Evolutionary conservation across 2,888 invertebrate genomes (phyloP), one percentile per base, ranked within the genome.

Genomic region (Melieria crassipennis): DNA sequence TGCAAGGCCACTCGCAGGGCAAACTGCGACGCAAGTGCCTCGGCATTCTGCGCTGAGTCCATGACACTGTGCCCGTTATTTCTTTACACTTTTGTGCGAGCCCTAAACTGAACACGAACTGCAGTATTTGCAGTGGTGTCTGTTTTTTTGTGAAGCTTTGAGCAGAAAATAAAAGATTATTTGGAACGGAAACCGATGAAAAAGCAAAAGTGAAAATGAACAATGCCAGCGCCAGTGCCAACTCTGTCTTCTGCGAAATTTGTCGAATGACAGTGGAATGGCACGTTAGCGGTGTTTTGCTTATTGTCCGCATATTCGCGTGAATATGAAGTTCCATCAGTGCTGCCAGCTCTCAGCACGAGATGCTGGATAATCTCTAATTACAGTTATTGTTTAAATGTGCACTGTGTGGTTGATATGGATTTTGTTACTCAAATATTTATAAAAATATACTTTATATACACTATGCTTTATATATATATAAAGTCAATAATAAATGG

Each of bases 1-100:
- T 93, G 92, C 73, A 94, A 88, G 4, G 94, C 94, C 71, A 94
- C 89, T 86, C 92, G 91, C 72, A 93, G 87, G 4, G 92, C 92
- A 84, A 90, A 75, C 70, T 81, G 79, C 7, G 81, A 79, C 73
- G 74, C 70, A 42, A 63, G 63, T 9, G 43, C 45, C 46, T 47
- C 63, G 56, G 61, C 56, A 55, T 43, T 62, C 9, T 62, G 69
- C n/a, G 42, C 62, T 6, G 69, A 62, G n/a, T 69, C 69, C 69
- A 69, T 69, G 61, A 47, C 30, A 1, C 11, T 1, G 16, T 16
- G 16, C 16, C 16, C 16, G 16, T 16, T 16, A 16, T 16, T 16
- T 16, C 16, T 16, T 16, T 16, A 16, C 16, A 16, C 50, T 52
- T 5, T 52, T 52, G 13, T 52, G 10, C 4, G 52, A n/a, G 10